These are phyloP conservation scores for Pipistrellus pipistrellus DNA, from an alignment of 2,797 vertebrate species.

Conservation along the genomic window DNA sequence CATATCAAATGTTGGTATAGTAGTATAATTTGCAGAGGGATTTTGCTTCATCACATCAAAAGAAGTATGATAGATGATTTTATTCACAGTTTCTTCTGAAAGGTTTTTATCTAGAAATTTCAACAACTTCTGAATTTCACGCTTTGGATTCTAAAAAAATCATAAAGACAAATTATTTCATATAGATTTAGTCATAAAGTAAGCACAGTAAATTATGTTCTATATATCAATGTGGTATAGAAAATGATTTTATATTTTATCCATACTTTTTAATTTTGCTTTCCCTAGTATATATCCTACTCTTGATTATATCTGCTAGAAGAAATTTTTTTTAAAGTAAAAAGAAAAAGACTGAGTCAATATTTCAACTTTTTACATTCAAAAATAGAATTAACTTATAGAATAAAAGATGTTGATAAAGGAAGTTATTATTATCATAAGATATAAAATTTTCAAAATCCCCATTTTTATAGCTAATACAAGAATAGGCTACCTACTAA, in stretches of 20 bases:
- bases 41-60: slow-evolving; percentile 88
- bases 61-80: slow-evolving; percentile 85
- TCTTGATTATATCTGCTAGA: background rate
- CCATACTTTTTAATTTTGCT: background rate
- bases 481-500: background rate
- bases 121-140: slow-evolving; percentile 81
- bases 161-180: background rate
- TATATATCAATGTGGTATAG: background rate
- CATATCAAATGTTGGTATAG: slow-evolving; percentile 63
- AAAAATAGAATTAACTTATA: background rate
- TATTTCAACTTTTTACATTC: background rate
- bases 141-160: slow-evolving; percentile 76
- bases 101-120: slow-evolving; percentile 85
- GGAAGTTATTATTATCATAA: background rate
- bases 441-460: background rate
- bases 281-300: background rate
- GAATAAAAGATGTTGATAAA: background rate
- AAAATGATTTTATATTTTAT: background rate
- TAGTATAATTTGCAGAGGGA: slow-evolving; percentile 84
- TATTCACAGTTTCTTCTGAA: slow-evolving; percentile 66
- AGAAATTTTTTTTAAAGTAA: background rate
- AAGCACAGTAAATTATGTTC: background rate
- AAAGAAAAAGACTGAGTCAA: background rate
- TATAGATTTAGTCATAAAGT: background rate
- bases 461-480: background rate